phyloP scores from a whole-genome alignment of 2,113 vertebrate species.

The Fregata magnificens region DNA sequence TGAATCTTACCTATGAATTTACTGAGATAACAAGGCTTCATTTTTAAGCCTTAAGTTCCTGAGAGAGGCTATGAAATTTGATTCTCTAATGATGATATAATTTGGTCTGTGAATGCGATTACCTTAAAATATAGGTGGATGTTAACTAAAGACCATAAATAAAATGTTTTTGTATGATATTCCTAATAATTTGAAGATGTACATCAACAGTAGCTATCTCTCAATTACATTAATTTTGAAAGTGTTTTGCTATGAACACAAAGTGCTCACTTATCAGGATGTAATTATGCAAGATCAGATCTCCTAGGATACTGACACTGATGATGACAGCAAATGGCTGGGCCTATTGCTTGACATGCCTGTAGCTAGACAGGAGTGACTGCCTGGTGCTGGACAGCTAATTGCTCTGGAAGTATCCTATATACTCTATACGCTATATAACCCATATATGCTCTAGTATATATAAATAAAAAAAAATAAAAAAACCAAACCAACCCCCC shows the following conservation, averaged over 20 bases:
- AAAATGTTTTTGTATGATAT: neutral
- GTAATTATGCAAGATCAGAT: conserved; percentile 48
- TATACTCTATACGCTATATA: neutral
- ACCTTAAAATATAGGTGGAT: neutral
- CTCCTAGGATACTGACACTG: conserved; percentile 63
- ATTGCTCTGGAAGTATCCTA: neutral
- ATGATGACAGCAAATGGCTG: conserved; percentile 30
- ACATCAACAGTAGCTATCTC: neutral
- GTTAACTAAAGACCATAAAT: neutral
- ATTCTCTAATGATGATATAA: neutral
- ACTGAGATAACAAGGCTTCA: neutral
- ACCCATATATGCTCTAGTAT: neutral
- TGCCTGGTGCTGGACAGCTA: neutral
- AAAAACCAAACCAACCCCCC: no score
- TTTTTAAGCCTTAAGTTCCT: neutral
- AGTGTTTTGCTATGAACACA: conserved; percentile 24
- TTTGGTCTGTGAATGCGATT: neutral
- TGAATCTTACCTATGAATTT: neutral
- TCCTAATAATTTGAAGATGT: neutral
- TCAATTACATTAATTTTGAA: conserved; percentile 34
- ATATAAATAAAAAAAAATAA: neutral
- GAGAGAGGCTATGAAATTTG: neutral
- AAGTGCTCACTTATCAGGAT: conserved; percentile 42
- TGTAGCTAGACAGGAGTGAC: neutral
- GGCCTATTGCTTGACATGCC: neutral